Conservation (phyloP, 2,797 vertebrate genomes). For the Neomorphus geoffroyi region DNA sequence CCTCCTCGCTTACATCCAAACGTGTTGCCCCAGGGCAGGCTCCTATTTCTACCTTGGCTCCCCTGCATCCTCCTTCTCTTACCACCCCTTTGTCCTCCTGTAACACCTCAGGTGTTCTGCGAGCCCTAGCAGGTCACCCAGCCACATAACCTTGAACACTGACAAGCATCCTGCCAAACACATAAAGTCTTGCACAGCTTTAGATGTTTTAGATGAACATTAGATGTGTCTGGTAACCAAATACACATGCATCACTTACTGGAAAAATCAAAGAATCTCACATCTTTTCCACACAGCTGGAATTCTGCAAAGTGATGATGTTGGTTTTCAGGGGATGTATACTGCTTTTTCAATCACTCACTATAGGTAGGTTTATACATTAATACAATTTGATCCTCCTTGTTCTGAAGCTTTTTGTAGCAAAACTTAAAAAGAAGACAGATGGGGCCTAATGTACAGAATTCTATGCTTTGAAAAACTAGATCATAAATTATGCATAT, state of each 20-base stretch:
- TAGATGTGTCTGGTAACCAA: background rate
- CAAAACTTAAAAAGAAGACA: background rate
- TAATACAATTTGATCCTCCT: background rate
- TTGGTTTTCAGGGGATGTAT: background rate
- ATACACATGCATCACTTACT: background rate
- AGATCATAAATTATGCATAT: conserved; percentile 16
- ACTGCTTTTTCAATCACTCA: background rate
- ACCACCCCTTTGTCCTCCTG: background rate
- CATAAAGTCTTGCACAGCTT: background rate
- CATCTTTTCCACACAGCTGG: background rate
- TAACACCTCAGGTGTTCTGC: background rate
- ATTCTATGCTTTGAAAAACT: conserved; percentile 11
- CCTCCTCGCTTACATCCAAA: background rate
- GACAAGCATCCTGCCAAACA: background rate
- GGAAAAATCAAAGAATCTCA: conserved; percentile 6
- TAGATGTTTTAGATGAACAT: background rate
- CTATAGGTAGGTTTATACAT: background rate
- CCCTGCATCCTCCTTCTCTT: background rate
- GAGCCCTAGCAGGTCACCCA: background rate
- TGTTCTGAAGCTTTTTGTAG: background rate
- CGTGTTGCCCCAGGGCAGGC: background rate
- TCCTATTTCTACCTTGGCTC: background rate
- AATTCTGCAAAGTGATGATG: background rate
- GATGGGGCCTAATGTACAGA: background rate
- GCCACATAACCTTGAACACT: background rate